These are phyloP conservation scores for Climacteris rufus DNA, from an alignment of 2,113 vertebrate genomes.

Conservation along the genomic window DNA sequence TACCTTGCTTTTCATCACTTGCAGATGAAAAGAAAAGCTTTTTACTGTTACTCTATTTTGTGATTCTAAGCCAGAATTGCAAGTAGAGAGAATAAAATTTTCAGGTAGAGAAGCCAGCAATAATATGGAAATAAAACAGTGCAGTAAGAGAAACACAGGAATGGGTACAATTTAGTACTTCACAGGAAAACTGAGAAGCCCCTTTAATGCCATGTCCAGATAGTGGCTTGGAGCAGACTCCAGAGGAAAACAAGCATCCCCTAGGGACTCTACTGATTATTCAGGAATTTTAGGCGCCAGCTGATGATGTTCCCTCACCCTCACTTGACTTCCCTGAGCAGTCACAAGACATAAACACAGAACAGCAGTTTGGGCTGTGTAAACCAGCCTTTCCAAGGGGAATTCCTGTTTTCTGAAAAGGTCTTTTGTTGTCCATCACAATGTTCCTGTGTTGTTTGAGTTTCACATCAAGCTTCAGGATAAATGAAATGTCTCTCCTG, in stretches of 20 bases:
- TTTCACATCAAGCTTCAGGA: neutral
- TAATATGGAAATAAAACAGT: neutral
- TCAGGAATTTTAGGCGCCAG: neutral
- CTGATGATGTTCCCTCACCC: neutral
- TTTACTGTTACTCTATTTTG: neutral
- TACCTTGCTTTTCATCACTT: neutral
- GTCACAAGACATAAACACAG: neutral
- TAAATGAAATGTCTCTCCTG: neutral
- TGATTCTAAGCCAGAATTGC: neutral
- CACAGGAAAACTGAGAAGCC: neutral
- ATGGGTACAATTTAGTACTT: neutral
- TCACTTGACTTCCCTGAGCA: neutral
- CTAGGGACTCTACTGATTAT: neutral
- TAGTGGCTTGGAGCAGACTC: neutral
- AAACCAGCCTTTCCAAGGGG: neutral
- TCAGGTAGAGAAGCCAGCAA: neutral
- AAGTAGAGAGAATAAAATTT: neutral
- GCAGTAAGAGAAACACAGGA: neutral
- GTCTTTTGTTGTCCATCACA: neutral
- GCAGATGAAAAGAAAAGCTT: neutral
- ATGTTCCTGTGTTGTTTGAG: neutral
- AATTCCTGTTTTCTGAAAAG: neutral
- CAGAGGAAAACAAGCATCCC: neutral
- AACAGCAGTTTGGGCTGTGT: neutral
- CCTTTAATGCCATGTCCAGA: neutral